phyloP scores from a whole-genome alignment of 2,113 vertebrate species.

The Saccopteryx bilineata region DNA sequence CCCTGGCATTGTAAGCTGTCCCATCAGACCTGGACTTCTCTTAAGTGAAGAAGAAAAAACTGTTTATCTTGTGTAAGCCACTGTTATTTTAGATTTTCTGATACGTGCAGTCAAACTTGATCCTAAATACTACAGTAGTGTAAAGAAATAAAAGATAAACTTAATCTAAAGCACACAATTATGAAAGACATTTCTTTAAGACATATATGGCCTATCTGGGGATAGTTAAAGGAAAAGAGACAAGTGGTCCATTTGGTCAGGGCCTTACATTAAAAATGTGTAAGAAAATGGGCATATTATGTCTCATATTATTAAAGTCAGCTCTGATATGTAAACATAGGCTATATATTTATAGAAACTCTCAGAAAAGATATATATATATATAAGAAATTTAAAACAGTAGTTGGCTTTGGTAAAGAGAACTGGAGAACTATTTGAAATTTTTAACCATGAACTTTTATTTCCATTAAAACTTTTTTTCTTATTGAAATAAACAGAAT shows the following conservation, averaged over 20 bases:
- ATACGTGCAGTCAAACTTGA: neutral
- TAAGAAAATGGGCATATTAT: neutral
- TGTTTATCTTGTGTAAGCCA: neutral
- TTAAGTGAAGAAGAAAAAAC: neutral
- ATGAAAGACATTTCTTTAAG: constrained; percentile 7
- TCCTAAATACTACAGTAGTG: neutral
- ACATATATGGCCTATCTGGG: neutral
- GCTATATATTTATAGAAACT: neutral
- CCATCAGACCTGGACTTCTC: neutral
- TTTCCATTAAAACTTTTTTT: neutral
- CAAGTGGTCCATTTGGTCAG: neutral
- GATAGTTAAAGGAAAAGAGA: neutral
- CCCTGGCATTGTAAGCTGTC: neutral
- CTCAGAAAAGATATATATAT: neutral
- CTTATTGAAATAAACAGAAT: constrained; percentile 59
- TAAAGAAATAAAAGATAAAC: constrained; percentile 17
- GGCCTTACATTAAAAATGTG: neutral
- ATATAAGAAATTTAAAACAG: neutral
- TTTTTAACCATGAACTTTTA: neutral
- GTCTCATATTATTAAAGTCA: neutral
- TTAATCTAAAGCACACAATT: neutral
- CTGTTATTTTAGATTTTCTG: constrained; percentile 13
- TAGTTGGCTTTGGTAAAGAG: neutral
- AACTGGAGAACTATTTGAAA: neutral
- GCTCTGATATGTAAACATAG: neutral